Base-by-base conservation (phyloP, 2,113 vertebrate species). In the Todiramphus saurophagus region DNA sequence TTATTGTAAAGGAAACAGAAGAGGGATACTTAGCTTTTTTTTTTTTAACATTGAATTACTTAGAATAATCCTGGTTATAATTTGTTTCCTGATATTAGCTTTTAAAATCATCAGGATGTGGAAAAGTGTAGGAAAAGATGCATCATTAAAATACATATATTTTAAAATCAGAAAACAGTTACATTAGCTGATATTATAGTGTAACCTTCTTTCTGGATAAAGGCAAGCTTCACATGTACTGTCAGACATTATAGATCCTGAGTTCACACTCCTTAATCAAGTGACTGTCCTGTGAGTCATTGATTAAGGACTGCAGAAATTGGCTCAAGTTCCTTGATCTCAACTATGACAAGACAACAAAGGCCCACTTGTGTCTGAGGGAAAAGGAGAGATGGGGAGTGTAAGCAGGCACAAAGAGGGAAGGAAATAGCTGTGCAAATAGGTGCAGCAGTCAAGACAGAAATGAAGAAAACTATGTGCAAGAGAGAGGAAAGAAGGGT, bases 181-280 rank as follows among this genome's bases (percentile, higher is more conserved):
- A 16, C 31, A 35, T 79, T n/a, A 74, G 4, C 20, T 82, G 17
- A 12, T 76, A 87, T 23, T 91, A 58, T 6, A 37, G 16, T 13
- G 9, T 20, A 87, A 46, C 10, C 27, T 43, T 50, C 64, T 84
- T 87, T 75, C 58, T 75, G 16, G 21, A 24, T 68, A 27, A 7
- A 66, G 44, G 17, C 44, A 91, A 92, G 44, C 39, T 91, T 79
- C 60, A 19, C 18, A 30, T 41, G 16, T 53, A 67, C 30, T 83
- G 60, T 90, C 30, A 41, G 27, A 73, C 11, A 16, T 75, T 75
- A 93, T 39, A 76, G 94, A 92, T 89, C 77, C 21, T 35, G 78
- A 75, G 24, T 89, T 95, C 67, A 90, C 75, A 48, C 58, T 88
- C 75, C 46, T 90, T 92, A 95, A 92, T 92, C 79, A 93, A 83